Conservation (phyloP, 1,140 invertebrate species). For the Melitaea cinxia region DNA sequence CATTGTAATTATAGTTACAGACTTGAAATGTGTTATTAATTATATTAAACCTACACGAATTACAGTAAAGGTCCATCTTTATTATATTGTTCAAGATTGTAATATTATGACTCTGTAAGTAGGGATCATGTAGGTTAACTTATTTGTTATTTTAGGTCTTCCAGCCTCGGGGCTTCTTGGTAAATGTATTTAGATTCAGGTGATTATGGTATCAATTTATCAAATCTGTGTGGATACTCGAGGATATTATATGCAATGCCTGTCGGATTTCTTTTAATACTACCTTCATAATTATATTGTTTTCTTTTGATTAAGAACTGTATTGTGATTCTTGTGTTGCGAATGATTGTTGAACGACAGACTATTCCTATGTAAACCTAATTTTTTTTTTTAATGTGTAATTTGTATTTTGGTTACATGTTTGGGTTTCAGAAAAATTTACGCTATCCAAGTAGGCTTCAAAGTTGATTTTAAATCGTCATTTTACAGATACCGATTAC, state of each 20-base stretch:
- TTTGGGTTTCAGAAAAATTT: no score
- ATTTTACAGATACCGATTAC: no score
- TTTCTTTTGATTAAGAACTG: no score
- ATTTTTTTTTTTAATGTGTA: no score
- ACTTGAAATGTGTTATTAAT: not conserved
- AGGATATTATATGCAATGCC: not conserved
- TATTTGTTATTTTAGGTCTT: slow-evolving; percentile 4
- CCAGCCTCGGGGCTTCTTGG: not conserved
- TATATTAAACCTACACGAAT: not conserved
- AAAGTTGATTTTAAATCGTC: no score
- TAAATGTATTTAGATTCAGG: not conserved
- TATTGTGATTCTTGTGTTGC: no score
- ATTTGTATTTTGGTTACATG: no score
- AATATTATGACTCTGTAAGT: not conserved
- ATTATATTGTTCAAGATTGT: not conserved
- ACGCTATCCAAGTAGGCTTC: no score
- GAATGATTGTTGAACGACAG: no score
- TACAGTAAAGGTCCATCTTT: not conserved
- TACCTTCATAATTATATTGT: no score
- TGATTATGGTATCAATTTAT: not conserved
- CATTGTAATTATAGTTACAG: not conserved
- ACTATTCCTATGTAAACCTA: no score
- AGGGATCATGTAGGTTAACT: not conserved
- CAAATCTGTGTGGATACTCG: not conserved
- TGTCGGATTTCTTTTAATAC: no score